These are phyloP conservation scores for Aphis gossypii DNA, from an alignment of 1,140 invertebrate species.

Conservation along the genomic window DNA sequence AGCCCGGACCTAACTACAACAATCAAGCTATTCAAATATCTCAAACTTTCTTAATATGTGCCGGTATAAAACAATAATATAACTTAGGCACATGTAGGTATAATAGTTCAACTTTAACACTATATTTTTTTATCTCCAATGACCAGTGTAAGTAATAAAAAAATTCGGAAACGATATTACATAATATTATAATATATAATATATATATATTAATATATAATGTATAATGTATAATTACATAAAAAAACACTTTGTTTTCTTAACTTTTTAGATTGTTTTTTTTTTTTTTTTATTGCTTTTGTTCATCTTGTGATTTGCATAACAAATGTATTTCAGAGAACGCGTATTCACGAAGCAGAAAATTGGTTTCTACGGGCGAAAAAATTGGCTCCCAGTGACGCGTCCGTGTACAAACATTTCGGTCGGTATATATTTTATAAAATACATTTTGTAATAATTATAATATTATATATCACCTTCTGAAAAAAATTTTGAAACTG, in stretches of 20 bases:
- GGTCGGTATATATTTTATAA: slow-evolving; percentile 68
- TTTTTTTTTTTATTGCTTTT: background rate
- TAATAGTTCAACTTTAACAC: background rate
- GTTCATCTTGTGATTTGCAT: slow-evolving; percentile 2
- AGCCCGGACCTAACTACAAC: background rate
- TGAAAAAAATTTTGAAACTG: background rate
- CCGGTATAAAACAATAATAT: background rate
- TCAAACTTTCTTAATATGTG: background rate
- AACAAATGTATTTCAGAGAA: slow-evolving; percentile 71
- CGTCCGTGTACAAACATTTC: slow-evolving; percentile 84
- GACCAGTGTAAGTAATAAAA: background rate
- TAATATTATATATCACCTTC: background rate
- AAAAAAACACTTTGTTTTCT: background rate
- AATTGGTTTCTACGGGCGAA: slow-evolving; percentile 87
- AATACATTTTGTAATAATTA: background rate
- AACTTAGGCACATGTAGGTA: background rate
- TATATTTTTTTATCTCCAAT: too few relatives aligned
- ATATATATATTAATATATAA: background rate
- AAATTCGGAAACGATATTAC: background rate
- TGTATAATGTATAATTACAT: background rate
- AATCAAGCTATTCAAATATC: background rate
- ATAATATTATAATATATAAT: background rate
- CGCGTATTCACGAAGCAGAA: slow-evolving; percentile 83
- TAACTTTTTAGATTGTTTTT: slow-evolving; percentile 34
- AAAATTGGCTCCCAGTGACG: slow-evolving; percentile 81